Evolutionary conservation across 53 echinoderm and acorn worm species (phyloP), one percentile per base, ranked within the genome.

Genomic region (Apostichopus leukothele): DNA sequence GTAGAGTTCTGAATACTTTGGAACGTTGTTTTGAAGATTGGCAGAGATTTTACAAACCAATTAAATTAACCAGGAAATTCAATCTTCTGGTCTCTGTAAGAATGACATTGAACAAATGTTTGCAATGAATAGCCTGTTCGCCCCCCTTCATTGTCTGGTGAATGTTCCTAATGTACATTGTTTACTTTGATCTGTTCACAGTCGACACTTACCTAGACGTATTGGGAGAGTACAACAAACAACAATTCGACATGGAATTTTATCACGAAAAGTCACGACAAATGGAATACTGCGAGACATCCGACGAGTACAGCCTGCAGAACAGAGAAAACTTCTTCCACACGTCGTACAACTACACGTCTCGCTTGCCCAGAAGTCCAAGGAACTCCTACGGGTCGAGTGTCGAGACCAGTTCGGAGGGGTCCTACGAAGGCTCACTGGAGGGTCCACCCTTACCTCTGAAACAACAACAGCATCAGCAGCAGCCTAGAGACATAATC

Each of bases 171-270:
- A 39, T 27, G 27, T 27, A 57, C 57, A 57, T 57, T 57, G 7
- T 57, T 57, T 57, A 9, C 1, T 76, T 76, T 52, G 10, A 1
- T n/a, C 12, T 26, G 75, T 19, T n/a, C 75, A 20, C 91, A 99
- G 99, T 99, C 23, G 92, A 96, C 80, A 94, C 96, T 0, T 99
- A 99, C 84, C 86, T 99, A 20, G 99, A 93, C 52, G 91, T 99
- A 1, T 88, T 99, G 50, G 93, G 91, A 5, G 93, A 87, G 8
- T 99, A 99, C 92, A 89, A 92, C 0, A 94, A 93, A 52, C 88
- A 93, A 51, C 92, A 95, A 52, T 95, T 95, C 90, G 91, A 90
- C 39, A 83, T 89, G 83, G 89, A 73, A 3, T 89, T 66, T 84
- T 79, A 91, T 52, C 67, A 67, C 54, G 63, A 90, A 67, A 86